Percentiles rank a stretch among this genome's conserved stretches.
These are phyloP conservation scores for Cordilura impudica DNA, from an alignment of 2,888 invertebrate genomes.

Conservation along the genomic window DNA sequence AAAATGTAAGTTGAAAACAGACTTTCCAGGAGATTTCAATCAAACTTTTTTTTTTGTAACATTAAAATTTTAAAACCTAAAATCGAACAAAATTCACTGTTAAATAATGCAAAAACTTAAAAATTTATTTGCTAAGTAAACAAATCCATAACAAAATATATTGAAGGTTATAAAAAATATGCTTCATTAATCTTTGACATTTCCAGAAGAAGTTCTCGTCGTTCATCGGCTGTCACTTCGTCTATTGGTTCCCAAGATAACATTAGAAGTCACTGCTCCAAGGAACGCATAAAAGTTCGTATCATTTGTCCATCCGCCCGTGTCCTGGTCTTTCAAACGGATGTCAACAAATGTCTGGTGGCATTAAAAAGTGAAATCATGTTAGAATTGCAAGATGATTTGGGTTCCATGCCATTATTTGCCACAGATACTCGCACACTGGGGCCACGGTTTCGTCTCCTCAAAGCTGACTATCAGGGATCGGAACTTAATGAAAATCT, in stretches of 20 bases:
- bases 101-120: slow-evolving; percentile 74
- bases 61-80: slow-evolving; percentile 27
- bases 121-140: slow-evolving; percentile 73
- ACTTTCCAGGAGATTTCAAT: background rate
- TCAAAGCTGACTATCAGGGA: slow-evolving; percentile 72
- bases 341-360: slow-evolving; percentile 69
- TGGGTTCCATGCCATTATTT: slow-evolving; percentile 73
- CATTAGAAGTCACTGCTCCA: slow-evolving; percentile 45
- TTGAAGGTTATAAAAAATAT: too few species aligned
- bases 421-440: slow-evolving; percentile 73
- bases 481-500: slow-evolving; percentile 70
- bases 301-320: slow-evolving; percentile 75
- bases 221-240: slow-evolving; percentile 46
- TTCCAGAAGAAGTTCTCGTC: slow-evolving; percentile 68
- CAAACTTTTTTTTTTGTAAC: slow-evolving; percentile 11
- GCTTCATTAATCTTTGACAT: background rate
- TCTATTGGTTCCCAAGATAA: slow-evolving; percentile 54
- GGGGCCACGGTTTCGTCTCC: slow-evolving; percentile 73
- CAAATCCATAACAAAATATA: background rate
- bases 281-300: slow-evolving; percentile 71
- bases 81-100: slow-evolving; percentile 60
- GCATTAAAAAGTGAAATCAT: slow-evolving; percentile 75
- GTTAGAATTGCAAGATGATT: slow-evolving; percentile 74
- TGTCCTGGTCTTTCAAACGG: slow-evolving; percentile 71
- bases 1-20: slow-evolving; percentile 46